Evolutionary conservation across 1,140 invertebrate genomes (phyloP).

Genomic region (Tigriopus japonicus): DNA sequence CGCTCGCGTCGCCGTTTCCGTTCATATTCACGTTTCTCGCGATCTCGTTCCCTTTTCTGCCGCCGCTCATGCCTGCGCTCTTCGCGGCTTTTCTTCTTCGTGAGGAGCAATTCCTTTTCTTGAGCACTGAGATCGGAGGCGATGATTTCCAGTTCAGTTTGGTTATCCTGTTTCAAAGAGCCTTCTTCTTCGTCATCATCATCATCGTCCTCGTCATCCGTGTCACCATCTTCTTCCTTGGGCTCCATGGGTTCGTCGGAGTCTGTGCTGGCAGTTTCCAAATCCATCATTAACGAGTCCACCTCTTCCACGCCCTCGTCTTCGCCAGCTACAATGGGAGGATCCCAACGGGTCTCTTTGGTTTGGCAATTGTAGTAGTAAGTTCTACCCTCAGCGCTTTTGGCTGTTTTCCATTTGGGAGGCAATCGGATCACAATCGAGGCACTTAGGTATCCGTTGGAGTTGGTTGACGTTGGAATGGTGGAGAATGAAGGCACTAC

Average conservation of each 20-base stretch:
- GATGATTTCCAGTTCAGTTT: background rate
- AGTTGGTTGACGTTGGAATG: constrained; percentile 27
- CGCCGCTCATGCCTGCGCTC: constrained; percentile 5
- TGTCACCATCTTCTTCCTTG: constrained; percentile 14
- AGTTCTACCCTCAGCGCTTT: constrained; percentile 52
- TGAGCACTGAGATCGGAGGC: constrained; percentile 1
- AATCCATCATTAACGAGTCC: constrained; percentile 9
- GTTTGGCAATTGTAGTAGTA: constrained; percentile 81
- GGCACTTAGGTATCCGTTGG: constrained; percentile 20
- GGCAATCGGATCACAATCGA: constrained; percentile 44
- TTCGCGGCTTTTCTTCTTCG: constrained; percentile 12
- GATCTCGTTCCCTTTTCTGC: constrained; percentile 14
- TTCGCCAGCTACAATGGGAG: constrained; percentile 31
- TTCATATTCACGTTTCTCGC: constrained; percentile 14
- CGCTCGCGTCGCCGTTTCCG: constrained; percentile 17
- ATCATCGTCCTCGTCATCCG: constrained; percentile 14
- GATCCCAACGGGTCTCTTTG: constrained; percentile 67
- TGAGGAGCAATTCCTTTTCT: constrained; percentile 13
- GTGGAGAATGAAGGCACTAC: constrained; percentile 17
- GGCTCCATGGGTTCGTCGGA: constrained; percentile 7
- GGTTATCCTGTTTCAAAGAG: background rate
- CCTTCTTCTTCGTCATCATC: constrained; percentile 4
- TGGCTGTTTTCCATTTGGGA: constrained; percentile 63
- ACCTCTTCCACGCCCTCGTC: constrained; percentile 5
- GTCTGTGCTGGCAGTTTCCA: constrained; percentile 15